Evolutionary conservation across 2,113 vertebrate genomes (phyloP), one percentile per base, ranked within the genome.

Genomic region (rabbit (Oryctolagus cuniculus)): DNA sequence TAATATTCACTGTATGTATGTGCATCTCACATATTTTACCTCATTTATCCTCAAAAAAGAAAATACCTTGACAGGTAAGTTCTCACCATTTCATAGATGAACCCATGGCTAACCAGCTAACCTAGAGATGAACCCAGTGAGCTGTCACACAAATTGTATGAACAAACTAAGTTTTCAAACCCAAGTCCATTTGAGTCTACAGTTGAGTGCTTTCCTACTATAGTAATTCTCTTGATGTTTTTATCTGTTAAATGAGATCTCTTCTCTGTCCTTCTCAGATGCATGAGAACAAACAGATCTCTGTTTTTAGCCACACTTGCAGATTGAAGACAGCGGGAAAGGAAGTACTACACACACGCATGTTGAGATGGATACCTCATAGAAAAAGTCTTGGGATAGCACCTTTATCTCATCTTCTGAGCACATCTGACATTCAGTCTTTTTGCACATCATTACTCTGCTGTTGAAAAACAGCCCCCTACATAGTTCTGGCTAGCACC

Each of bases 11-110:
- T 75, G 17, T 79, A 10, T 27, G 29, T 90, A 19, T 53, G 29
- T 15, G 38, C 82, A 80, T 58, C 27, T 87, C 49, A 15, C 9
- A 53, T 67, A 17, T 10, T 90, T 78, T 64, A 88, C 79, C 24
- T 95, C 31, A 85, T 70, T 88, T 79, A 93, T 75, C 66, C 79
- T 87, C 61, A 24, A 80, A 82, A 95, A 69, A 70, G 16, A 58
- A 81, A 70, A 21, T 55, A 31, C 53, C n/a, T 89, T 85, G 79
- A 80, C 36, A 93, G 81, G 27, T 80, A 38, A 87, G 69, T 89
- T 75, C 49, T 19, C 7, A 29, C 25, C 13, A 34, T 36, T 72
- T 81, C 49, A 55, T 25, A 87, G 63, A 36, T 63, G 72, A 87
- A 36, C 29, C 6, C 31, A 0, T 75, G 77, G 11, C 93, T 67